A percentile compares a stretch with the other conserved stretches of the same genome.
Evolutionary conservation across 2,888 invertebrate genomes (phyloP).

Genomic region (Sarcophaga variegata): DNA sequence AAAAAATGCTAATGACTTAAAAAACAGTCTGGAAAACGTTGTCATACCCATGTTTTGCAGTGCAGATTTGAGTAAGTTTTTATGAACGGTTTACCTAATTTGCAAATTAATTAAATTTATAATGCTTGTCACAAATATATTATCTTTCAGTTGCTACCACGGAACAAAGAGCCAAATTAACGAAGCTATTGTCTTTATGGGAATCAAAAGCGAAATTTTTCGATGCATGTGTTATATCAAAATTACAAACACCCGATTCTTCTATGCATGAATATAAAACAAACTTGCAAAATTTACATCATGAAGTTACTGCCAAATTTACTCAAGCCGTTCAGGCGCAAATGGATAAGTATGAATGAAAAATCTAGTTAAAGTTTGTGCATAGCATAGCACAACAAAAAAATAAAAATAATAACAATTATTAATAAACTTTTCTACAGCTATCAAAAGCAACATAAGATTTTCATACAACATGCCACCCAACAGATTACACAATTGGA

Average conservation of each 20-base stretch:
- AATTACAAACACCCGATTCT: slow-evolving; percentile 92
- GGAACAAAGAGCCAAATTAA: slow-evolving; percentile 94
- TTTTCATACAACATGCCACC: slow-evolving; percentile 95
- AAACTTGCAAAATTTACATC: slow-evolving; percentile 90
- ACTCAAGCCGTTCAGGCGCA: slow-evolving; percentile 91
- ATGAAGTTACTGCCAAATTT: slow-evolving; percentile 89
- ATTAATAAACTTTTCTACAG: slow-evolving; percentile 80
- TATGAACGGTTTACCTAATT: too few relatives aligned
- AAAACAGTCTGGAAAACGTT: slow-evolving; percentile 95
- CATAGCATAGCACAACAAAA: background rate
- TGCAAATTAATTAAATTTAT: too few relatives aligned
- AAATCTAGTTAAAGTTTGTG: background rate
- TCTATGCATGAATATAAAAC: slow-evolving; percentile 96
- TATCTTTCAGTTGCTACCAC: slow-evolving; percentile 86
- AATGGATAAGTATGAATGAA: slow-evolving; percentile 86
- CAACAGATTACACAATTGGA: slow-evolving; percentile 93
- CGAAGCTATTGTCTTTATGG: slow-evolving; percentile 97
- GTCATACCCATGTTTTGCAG: slow-evolving; percentile 99
- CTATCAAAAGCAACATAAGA: slow-evolving; percentile 96
- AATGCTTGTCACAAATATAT: background rate
- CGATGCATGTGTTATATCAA: slow-evolving; percentile 90
- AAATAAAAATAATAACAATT: background rate
- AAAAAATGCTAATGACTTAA: slow-evolving; percentile 96
- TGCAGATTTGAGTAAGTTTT: slow-evolving; percentile 88
- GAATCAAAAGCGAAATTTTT: slow-evolving; percentile 97